Evolutionary conservation across 1,140 invertebrate species (phyloP).

Genomic region (Mercenaria mercenaria): DNA sequence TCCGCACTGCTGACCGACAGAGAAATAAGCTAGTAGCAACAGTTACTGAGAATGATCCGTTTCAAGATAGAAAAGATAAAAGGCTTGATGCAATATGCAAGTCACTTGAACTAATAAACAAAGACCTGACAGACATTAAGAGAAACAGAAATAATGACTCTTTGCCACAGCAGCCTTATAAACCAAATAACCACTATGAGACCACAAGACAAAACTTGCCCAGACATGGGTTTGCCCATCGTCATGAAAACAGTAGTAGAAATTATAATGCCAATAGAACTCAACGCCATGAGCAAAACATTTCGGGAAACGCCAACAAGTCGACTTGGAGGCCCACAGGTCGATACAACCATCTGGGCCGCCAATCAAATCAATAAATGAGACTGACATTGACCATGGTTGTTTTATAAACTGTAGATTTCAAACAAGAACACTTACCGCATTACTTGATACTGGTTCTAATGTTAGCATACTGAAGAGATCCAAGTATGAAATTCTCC

Average conservation of each 20-base stretch:
- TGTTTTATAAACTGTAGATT: background rate
- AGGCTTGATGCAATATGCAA: background rate
- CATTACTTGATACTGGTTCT: constrained; percentile 31
- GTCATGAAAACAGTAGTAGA: too few species aligned
- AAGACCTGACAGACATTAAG: background rate
- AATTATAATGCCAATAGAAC: too few species aligned
- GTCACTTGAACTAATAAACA: background rate
- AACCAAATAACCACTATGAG: too few species aligned
- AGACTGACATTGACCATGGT: background rate
- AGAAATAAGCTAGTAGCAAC: background rate
- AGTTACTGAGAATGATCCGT: background rate
- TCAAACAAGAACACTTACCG: background rate
- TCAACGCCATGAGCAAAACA: too few species aligned
- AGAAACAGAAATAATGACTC: background rate
- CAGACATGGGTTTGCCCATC: too few species aligned
- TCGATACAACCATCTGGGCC: background rate
- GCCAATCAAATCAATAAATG: background rate
- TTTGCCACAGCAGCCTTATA: too few species aligned
- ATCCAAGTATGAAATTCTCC: background rate
- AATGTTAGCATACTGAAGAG: constrained; percentile 28
- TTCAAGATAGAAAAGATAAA: background rate
- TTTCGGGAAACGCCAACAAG: background rate
- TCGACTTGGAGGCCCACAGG: background rate
- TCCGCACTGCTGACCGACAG: background rate
- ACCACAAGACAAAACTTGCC: too few species aligned